These are phyloP conservation scores for Triplophysa siluroides DNA, from an alignment of 2,113 vertebrate genomes.

Conservation along the genomic window DNA sequence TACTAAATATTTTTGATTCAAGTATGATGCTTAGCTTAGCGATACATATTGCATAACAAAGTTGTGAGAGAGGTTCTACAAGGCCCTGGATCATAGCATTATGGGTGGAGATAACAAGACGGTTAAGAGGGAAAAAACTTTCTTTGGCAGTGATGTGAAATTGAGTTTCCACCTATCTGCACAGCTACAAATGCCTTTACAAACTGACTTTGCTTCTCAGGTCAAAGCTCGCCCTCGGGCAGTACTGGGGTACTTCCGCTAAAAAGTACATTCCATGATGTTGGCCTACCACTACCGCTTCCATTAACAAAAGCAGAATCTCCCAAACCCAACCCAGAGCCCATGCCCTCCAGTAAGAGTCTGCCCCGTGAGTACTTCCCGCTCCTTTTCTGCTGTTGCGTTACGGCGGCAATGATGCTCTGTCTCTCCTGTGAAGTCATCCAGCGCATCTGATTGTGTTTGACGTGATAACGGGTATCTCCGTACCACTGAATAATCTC, in stretches of 20 bases:
- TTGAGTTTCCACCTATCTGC: constrained; percentile 50
- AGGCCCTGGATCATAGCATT: constrained; percentile 52
- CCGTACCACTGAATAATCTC: constrained; percentile 81
- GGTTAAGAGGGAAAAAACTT: not conserved
- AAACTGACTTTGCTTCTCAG: constrained; percentile 5
- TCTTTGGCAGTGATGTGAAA: constrained; percentile 53
- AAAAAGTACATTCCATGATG: constrained; percentile 37
- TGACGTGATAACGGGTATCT: constrained; percentile 81
- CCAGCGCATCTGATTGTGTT: constrained; percentile 77
- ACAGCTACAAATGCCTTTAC: constrained; percentile 43
- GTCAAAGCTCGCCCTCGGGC: constrained; percentile 49
- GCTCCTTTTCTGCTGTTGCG: constrained; percentile 41
- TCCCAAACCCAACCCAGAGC: constrained; percentile 4
- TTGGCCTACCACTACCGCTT: not conserved
- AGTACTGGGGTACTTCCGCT: constrained; percentile 33
- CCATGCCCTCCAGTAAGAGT: constrained; percentile 8
- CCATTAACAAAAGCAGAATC: constrained; percentile 29
- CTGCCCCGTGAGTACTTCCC: not conserved
- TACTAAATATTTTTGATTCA: constrained; percentile 47
- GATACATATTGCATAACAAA: constrained; percentile 52
- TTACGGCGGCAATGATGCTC: constrained; percentile 37
- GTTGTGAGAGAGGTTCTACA: constrained; percentile 49
- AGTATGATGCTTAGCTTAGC: constrained; percentile 45
- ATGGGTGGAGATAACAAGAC: constrained; percentile 35
- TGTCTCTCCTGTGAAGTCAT: constrained; percentile 64